phyloP scores from a whole-genome alignment of 2,797 vertebrate species.

The Ispidina picta region DNA sequence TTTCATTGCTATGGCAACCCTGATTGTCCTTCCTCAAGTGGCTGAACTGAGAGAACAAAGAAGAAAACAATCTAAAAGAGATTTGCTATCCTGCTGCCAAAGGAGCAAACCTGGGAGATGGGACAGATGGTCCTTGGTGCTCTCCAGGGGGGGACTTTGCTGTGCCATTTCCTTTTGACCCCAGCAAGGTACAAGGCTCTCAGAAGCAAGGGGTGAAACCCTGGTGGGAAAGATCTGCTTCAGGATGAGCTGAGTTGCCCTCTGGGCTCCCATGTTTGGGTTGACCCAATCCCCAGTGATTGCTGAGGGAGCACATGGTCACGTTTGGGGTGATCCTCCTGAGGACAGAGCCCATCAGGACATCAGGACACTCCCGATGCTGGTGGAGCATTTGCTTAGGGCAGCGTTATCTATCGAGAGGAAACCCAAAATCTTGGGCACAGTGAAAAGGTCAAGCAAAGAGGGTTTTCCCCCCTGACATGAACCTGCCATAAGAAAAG shows the following conservation, averaged over 20 bases:
- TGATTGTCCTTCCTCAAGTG: conserved; percentile 7
- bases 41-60: not conserved
- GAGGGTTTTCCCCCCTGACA: not conserved
- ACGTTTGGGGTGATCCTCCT: not conserved
- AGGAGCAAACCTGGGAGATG: not conserved
- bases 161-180: not conserved
- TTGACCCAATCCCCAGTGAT: not conserved
- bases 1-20: conserved; percentile 24
- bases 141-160: not conserved
- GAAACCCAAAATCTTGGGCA: not conserved
- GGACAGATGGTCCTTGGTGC: fast-evolving
- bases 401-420: fast-evolving
- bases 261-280: not conserved
- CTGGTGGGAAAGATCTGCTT: not conserved
- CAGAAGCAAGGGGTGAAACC: not conserved
- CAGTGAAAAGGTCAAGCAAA: not conserved
- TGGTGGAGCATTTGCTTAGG: not conserved
- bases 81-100: not conserved
- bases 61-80: not conserved
- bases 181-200: not conserved
- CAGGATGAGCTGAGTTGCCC: not conserved
- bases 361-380: not conserved
- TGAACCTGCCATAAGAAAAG: not conserved
- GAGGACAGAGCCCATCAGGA: not conserved
- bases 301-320: not conserved